Conservation (phyloP, 2,888 invertebrate species). For the Cerceris ruficornis region DNA sequence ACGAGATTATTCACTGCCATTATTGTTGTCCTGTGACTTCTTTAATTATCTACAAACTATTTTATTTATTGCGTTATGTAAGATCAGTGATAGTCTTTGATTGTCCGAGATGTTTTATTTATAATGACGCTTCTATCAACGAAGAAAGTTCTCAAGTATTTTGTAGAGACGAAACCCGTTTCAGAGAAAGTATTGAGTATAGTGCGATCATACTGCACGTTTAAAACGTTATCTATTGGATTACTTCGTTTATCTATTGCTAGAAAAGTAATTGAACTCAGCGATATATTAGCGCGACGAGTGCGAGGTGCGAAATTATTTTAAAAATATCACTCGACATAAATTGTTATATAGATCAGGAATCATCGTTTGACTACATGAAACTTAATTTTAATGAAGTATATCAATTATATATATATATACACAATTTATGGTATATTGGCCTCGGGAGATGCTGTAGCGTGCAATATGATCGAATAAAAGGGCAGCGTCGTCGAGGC, state of each 20-base stretch:
- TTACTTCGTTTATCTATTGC: constrained; percentile 10
- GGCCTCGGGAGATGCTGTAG: constrained; percentile 50
- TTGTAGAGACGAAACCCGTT: constrained; percentile 25
- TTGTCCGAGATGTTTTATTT: constrained; percentile 51
- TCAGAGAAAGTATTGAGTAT: constrained; percentile 48
- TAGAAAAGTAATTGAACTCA: constrained; percentile 20
- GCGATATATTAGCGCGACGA: constrained; percentile 2
- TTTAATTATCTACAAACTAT: constrained; percentile 53
- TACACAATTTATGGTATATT: constrained; percentile 13
- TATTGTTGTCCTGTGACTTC: constrained; percentile 67
- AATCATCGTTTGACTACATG: constrained; percentile 34
- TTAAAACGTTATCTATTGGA: constrained; percentile 16
- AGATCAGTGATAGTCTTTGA: constrained; percentile 44
- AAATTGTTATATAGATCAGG: constrained; percentile 14
- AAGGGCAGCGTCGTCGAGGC: constrained; percentile 47
- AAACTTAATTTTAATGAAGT: constrained; percentile 2
- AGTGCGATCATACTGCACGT: constrained; percentile 64
- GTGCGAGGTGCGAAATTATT: constrained; percentile 1
- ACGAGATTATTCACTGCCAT: constrained; percentile 77
- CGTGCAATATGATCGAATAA: constrained; percentile 68
- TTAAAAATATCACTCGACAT: constrained; percentile 2
- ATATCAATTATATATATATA: neutral
- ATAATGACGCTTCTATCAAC: constrained; percentile 40
- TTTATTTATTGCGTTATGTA: constrained; percentile 67
- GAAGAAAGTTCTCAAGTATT: constrained; percentile 41